Percentiles rank a stretch among this genome's conserved stretches.
Evolutionary conservation across 2,888 invertebrate genomes (phyloP).

Genomic region (Callyntrura guangdongensis): DNA sequence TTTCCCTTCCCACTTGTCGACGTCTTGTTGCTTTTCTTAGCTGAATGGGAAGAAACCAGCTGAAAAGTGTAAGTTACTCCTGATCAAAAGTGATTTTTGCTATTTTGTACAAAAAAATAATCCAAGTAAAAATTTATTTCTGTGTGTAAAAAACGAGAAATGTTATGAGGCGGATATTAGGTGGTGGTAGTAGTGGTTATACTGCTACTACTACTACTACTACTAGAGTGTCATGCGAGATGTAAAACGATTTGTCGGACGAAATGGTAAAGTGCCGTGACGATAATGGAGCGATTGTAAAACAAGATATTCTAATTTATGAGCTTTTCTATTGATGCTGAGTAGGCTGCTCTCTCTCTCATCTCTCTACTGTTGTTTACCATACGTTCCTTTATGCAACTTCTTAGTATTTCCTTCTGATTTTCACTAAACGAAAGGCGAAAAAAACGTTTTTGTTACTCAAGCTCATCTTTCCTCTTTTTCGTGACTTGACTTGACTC

Average conservation of each 20-base stretch:
- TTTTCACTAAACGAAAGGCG: neutral
- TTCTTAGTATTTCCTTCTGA: neutral
- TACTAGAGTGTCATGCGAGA: conserved; percentile 19
- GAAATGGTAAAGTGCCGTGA: conserved; percentile 77
- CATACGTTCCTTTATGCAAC: neutral
- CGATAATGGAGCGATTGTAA: conserved; percentile 78
- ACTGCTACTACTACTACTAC: too few relatives aligned
- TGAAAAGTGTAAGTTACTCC: conserved; percentile 12
- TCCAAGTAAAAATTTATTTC: conserved; percentile 16
- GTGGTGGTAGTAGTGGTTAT: neutral
- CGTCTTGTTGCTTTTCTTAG: neutral
- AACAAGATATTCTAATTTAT: conserved; percentile 77
- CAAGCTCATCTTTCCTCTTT: conserved; percentile 21
- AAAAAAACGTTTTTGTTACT: neutral
- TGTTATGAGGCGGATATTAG: neutral
- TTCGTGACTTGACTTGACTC: neutral
- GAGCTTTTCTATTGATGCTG: conserved; percentile 33
- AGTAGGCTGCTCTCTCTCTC: neutral
- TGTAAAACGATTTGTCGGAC: conserved; percentile 77
- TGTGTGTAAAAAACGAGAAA: neutral
- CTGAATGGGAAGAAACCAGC: conserved; percentile 42
- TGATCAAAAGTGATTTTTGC: conserved; percentile 38
- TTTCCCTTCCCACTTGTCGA: neutral
- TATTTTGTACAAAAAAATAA: conserved; percentile 18
- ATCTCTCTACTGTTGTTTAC: neutral